phyloP scores from a whole-genome alignment of 2,888 invertebrate genomes.

The Nemoura dubitans region DNA sequence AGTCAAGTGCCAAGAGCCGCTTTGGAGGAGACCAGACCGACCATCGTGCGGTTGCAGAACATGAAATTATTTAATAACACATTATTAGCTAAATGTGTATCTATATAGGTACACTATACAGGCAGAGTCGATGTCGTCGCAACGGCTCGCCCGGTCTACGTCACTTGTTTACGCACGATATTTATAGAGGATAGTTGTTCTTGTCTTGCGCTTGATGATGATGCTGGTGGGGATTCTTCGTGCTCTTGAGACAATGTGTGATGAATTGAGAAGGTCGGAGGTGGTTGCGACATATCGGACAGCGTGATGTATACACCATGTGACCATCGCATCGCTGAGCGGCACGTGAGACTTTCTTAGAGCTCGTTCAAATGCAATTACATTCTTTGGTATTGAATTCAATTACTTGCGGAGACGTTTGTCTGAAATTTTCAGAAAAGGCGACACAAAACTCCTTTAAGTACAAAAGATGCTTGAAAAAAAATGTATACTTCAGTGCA shows the following conservation, averaged over 20 bases:
- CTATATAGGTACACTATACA: not conserved
- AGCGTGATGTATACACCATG: not conserved
- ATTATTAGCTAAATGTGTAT: not conserved
- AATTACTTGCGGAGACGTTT: too few species aligned
- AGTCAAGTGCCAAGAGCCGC: not conserved
- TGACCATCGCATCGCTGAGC: too few species aligned
- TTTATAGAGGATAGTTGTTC: constrained; percentile 1
- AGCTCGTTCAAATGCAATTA: too few species aligned
- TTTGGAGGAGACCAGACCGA: not conserved
- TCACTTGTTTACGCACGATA: not conserved
- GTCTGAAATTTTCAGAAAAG: too few species aligned
- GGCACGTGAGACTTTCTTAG: too few species aligned
- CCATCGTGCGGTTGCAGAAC: not conserved
- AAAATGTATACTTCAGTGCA: too few species aligned
- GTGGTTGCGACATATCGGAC: not conserved
- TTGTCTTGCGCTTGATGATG: not conserved
- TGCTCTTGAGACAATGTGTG: not conserved
- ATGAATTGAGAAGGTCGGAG: constrained; percentile 12
- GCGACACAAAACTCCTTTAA: too few species aligned
- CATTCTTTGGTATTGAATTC: too few species aligned
- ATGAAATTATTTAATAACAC: constrained; percentile 7
- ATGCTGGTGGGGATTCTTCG: not conserved
- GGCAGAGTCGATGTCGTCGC: not conserved
- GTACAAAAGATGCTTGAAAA: too few species aligned
- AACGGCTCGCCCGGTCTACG: not conserved